phyloP scores from a whole-genome alignment of 2,888 invertebrate genomes.

The Leuctra nigra region DNA sequence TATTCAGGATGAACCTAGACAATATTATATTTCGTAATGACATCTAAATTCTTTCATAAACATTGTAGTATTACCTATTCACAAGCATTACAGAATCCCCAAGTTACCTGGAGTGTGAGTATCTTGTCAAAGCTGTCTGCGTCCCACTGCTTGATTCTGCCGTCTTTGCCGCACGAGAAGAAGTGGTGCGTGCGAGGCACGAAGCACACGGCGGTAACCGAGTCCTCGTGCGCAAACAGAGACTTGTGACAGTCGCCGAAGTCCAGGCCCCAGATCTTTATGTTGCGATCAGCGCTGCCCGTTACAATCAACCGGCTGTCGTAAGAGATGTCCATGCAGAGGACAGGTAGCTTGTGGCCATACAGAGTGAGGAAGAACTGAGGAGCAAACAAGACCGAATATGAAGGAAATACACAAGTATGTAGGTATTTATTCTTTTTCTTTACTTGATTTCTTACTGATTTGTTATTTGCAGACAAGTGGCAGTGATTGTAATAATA shows the following conservation, averaged over 20 bases:
- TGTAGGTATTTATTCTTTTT: too few relatives aligned
- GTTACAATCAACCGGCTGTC: constrained; percentile 84
- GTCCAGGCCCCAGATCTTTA: constrained; percentile 98
- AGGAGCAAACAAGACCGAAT: constrained; percentile 30
- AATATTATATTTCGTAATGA: too few relatives aligned
- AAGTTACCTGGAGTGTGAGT: constrained; percentile 69
- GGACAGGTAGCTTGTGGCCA: constrained; percentile 92
- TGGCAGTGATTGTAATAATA: too few relatives aligned
- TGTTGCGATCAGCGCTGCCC: constrained; percentile 82
- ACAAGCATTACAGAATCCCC: not conserved
- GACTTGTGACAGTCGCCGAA: constrained; percentile 98
- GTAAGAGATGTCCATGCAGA: constrained; percentile 87
- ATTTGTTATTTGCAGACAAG: too few relatives aligned
- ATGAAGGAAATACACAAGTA: too few relatives aligned
- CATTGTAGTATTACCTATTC: too few relatives aligned
- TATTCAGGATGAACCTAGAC: too few relatives aligned
- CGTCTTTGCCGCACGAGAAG: constrained; percentile 91
- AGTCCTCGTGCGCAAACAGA: constrained; percentile 93
- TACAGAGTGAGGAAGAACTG: constrained; percentile 90
- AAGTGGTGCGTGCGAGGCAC: constrained; percentile 88
- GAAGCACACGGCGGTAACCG: constrained; percentile 83
- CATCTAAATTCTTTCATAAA: too few relatives aligned
- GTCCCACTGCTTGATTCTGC: constrained; percentile 95
- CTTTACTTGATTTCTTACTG: too few relatives aligned
- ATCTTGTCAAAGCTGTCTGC: constrained; percentile 87